Evolutionary conservation across 2,797 vertebrate genomes (phyloP).

Genomic region (Pipistrellus pipistrellus): DNA sequence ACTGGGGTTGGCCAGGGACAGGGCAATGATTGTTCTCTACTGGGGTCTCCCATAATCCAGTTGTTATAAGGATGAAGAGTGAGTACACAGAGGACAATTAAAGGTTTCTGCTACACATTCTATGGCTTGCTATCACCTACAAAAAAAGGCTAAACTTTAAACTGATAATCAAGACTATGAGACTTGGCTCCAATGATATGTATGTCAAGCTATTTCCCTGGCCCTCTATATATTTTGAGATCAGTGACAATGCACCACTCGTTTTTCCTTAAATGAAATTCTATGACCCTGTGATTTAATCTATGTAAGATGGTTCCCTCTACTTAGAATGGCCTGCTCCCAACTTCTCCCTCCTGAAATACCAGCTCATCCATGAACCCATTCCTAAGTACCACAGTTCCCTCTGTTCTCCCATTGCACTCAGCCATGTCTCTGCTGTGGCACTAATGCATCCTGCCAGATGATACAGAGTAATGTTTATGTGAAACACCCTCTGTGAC

Average conservation of each 20-base stretch:
- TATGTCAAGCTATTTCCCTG: background rate
- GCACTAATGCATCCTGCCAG: background rate
- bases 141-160: background rate
- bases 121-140: background rate
- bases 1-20: background rate
- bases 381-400: background rate
- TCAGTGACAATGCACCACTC: background rate
- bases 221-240: background rate
- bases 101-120: background rate
- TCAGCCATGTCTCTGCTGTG: background rate
- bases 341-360: background rate
- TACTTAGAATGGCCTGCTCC: background rate
- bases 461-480: background rate
- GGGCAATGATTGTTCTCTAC: accelerated
- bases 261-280: conserved; percentile 15
- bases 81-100: background rate
- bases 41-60: background rate
- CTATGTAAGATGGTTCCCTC: background rate
- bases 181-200: background rate
- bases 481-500: background rate
- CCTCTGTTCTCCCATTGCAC: background rate
- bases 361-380: background rate
- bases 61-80: background rate
- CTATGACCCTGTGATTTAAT: background rate
- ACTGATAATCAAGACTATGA: background rate